Base-by-base conservation (phyloP, 2,113 vertebrate genomes). In the Clupea harengus region DNA sequence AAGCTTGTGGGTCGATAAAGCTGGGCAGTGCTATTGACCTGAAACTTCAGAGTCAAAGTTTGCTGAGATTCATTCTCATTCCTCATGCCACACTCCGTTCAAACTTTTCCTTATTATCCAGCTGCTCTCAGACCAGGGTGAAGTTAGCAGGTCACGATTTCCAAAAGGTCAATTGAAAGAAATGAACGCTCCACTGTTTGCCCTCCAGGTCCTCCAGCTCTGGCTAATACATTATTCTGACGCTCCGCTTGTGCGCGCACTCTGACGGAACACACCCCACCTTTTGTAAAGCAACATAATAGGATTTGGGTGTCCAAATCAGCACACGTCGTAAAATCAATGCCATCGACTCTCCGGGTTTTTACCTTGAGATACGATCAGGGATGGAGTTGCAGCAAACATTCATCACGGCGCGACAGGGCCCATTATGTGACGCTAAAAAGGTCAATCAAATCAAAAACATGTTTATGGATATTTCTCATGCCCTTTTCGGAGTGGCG, bases 391-490 rank as follows among this genome's bases (percentile, higher is more conserved):
- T 84, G 86, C 81, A 81, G 45, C 45, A 67, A 85, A 45, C 81
- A 89, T 90, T 87, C 82, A 86, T 88, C 85, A 89, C 45, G 25
- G 82, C 81, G 88, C 85, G 89, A 90, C 89, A 89, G 88, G 83
- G 88, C 87, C 86, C 75, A 90, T 90, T 90, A 89, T 81, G 86
- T 72, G 72, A 78, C 60, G 86, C 67, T 89, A 86, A 89, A 88
- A 90, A 87, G 89, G 89, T 87, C 88, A 90, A 89, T 89, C 88
- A 86, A 87, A 89, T 88, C 83, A 88, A 86, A 90, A 89, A 86
- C 50, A 83, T 87, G 88, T 85, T 88, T 86, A 88, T 90, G 86
- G 89, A 90, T 90, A 88, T 88, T 88, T 88, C 45, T 54, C 80
- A 82, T 60, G n/a, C 49, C 85, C 64, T 84, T 87, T 90, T 67